Base-by-base conservation (phyloP, 2,888 invertebrate species). In the Stenolophus ochropezus region DNA sequence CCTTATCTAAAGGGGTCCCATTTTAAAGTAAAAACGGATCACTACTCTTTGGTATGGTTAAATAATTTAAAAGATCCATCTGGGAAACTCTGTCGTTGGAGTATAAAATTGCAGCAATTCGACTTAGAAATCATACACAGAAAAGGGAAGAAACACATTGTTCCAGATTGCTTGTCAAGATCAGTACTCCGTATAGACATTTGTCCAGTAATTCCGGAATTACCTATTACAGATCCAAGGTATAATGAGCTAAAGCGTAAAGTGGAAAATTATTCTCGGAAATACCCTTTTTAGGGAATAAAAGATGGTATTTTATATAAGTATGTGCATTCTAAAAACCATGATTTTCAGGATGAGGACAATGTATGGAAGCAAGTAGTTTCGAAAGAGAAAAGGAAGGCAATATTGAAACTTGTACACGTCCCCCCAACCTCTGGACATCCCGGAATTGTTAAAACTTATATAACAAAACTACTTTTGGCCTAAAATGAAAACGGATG, bases 231-330 rank as follows among this genome's bases (percentile, higher is more conserved):
- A 11, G 56, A 3, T 56, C 21, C 3, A 56, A 8, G 20, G 11
- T 5, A 3, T 6, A 6, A 21, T 3, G 21, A 51, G 51, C n/a
- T 51, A 3, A n/a, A 51, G 4, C 18, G 14, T 14, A 53, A 53
- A 49, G 49, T 49, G 14, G 6, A 16, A 3, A 42, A 27, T 11
- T 33, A 77, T n/a, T 83, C 83, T 21, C 56, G 74, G 23, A 82
- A 83, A 51, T 84, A 77, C 82, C 82, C 84, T 2, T 53, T 65
- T 8, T 84, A 81, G 82, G 33, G 84, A 58, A 71, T 84, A 16
- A 76, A 56, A 21, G 71, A 83, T 16, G 82, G 75, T 18, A 69
- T 77, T 6, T 4, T 85, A 4, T 84, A 83, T 56, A 84, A 84
- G 78, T 61, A 71, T 20, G 58, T 81, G 18, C 25, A 76, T 27